Evolutionary conservation across 2,113 vertebrate species (phyloP), one percentile per base, ranked within the genome.

Genomic region (Panurus biarmicus): DNA sequence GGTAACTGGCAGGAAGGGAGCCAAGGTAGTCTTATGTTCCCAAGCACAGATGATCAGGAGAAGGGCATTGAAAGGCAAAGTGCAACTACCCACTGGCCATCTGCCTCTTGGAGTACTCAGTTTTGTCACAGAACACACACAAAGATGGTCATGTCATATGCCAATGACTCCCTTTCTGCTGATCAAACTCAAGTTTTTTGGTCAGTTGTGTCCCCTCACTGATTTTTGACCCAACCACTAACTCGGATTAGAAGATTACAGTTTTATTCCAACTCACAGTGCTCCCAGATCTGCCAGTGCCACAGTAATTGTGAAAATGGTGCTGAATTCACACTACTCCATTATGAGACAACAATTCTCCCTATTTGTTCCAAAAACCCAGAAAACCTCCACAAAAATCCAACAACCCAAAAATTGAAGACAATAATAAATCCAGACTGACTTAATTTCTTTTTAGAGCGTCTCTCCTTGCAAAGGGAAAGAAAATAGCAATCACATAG

Each of bases 281-380:
- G 11, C 17, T 60, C 26, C 45, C 7, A 6, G 10, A 67, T 29
- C 64, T 90, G 25, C 60, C 65, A 22, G 48, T 3, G 2, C 11
- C 22, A 65, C 53, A 61, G 22, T 17, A 66, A 23, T 18, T 51
- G 25, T 26, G n/a, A 36, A 10, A 40, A 19, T 42, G 22, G 14
- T 64, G 19, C 11, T 33, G 48, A 69, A 85, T 48, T 29, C 16
- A 76, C 58, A 51, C 24, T 29, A 13, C 3, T 38, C 15, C 26
- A 62, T 40, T 69, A 47, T 8, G 12, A 84, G 26, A 67, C n/a
- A 77, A 10, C 7, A 26, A 11, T 26, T 64, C 44, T 35, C 21
- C 10, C 24, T 33, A 51, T 2, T 9, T 0, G 0, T 28, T 38
- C 0, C 11, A 44, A 54, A 48, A 42, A 15, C 1, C 12, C 6